A percentile compares a stretch with the other conserved stretches of the same genome.
Conservation (phyloP, 92 coral and sea anemone species). For the Palythoa heliodiscus region DNA sequence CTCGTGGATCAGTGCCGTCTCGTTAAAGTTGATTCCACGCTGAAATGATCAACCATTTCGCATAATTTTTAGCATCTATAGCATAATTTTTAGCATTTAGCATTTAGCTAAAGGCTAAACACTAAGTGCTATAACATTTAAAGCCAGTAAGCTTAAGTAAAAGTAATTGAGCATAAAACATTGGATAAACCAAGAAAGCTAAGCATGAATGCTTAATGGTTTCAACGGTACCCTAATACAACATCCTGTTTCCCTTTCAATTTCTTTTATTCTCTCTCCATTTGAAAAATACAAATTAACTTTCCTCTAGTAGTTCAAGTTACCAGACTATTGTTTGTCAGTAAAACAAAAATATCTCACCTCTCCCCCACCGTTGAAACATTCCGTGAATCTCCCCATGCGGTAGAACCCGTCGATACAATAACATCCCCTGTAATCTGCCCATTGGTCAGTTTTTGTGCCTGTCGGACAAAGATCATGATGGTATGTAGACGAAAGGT, state of each 20-base stretch:
- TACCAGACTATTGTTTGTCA: neutral
- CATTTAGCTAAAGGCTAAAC: no score
- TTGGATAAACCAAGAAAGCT: no score
- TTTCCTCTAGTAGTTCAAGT: neutral
- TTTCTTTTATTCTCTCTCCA: no score
- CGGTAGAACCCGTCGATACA: slow-evolving; percentile 78
- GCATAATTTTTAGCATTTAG: neutral
- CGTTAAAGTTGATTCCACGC: slow-evolving; percentile 68
- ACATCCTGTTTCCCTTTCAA: no score
- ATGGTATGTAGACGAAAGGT: no score
- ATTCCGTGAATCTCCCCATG: slow-evolving; percentile 58
- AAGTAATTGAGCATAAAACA: no score
- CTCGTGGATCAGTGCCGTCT: slow-evolving; percentile 66
- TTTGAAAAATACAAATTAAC: neutral
- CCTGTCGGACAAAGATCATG: slow-evolving; percentile 13
- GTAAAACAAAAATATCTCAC: neutral
- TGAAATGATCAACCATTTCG: neutral
- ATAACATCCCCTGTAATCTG: slow-evolving; percentile 76
- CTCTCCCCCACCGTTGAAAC: slow-evolving; percentile 32
- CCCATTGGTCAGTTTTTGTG: slow-evolving; percentile 70
- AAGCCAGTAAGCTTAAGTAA: no score
- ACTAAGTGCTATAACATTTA: no score
- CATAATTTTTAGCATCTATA: neutral
- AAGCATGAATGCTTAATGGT: no score
- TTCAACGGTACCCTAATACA: no score